Conservation (phyloP, 2,888 invertebrate genomes). For the Colletes collaris region DNA sequence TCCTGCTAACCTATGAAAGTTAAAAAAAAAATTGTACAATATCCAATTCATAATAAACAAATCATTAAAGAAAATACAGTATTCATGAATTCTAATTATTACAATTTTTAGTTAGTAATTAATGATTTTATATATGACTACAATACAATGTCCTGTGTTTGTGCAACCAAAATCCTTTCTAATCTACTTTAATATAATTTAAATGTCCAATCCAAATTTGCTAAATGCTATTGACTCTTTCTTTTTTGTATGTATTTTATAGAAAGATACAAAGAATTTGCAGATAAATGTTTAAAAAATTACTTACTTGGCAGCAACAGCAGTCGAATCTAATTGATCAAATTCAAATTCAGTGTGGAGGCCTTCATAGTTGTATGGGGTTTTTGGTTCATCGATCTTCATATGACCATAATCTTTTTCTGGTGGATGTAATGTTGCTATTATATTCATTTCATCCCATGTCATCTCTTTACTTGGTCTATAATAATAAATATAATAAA, state of each 20-base stretch:
- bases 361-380: slow-evolving; percentile 90
- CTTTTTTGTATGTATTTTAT: background rate
- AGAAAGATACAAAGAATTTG: background rate
- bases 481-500: slow-evolving; percentile 19
- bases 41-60: background rate
- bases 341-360: slow-evolving; percentile 87
- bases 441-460: slow-evolving; percentile 99
- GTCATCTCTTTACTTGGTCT: slow-evolving; percentile 87
- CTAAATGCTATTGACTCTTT: background rate
- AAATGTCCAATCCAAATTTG: background rate
- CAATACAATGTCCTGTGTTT: too few species aligned
- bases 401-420: slow-evolving; percentile 99
- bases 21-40: slow-evolving; percentile 13
- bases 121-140: background rate
- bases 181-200: background rate
- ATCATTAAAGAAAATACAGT: background rate
- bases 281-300: background rate
- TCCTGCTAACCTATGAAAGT: slow-evolving; percentile 79
- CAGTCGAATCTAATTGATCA: slow-evolving; percentile 87
- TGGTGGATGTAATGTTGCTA: slow-evolving; percentile 98
- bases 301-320: slow-evolving; percentile 90
- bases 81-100: background rate
- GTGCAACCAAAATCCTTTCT: too few species aligned
- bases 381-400: slow-evolving; percentile 99
- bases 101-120: background rate